Evolutionary conservation across 1,140 invertebrate species (phyloP), one percentile per base, ranked within the genome.

Genomic region (Sweltsa coloradensis): DNA sequence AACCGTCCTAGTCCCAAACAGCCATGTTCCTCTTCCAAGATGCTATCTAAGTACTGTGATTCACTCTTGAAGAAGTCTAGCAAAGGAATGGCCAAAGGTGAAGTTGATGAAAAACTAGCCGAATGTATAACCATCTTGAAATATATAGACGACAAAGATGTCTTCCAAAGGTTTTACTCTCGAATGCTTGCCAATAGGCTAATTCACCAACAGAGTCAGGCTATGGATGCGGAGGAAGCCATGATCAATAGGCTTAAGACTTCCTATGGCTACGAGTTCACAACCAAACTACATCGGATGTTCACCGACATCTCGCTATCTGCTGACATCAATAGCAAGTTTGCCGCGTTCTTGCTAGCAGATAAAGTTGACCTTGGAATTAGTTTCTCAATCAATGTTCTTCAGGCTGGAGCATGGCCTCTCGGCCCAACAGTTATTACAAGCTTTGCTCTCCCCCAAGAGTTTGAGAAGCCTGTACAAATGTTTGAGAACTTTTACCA

Each of bases 81-180:
- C 9, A 92, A 89, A 66, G 83, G 85, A 34, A 76, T 86, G 21
- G 80, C 79, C 4, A 91, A 96, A 59, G 69, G 73, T 26, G 92
- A 96, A 65, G 79, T 93, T 7, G 92, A 97, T 58, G 85, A 89
- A 39, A 85, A 85, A 60, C 66, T 96, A 41, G 67, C 77, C 2
- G 76, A 80, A 48, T 90, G 89, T 42, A 97, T 99, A 53, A 92
- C 84, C 11, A 90, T 99, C 41, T 99, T 99, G 67, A 97, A 97
- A 61, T 99, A 98, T 61, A 88, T 98, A n/a, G 94, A 97, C 65
- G 96, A 99, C 63, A 98, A 99, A 67, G 94, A 98, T 69, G 80
- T 97, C 6, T 98, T 95, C 67, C 94, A 98, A 69, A 94, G 96
- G 67, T 95, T 96, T 63, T 92, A 91, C 59, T 81, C 85, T 5